phyloP scores from a whole-genome alignment of 2,888 invertebrate species.

The Lacanobia wlatinum region DNA sequence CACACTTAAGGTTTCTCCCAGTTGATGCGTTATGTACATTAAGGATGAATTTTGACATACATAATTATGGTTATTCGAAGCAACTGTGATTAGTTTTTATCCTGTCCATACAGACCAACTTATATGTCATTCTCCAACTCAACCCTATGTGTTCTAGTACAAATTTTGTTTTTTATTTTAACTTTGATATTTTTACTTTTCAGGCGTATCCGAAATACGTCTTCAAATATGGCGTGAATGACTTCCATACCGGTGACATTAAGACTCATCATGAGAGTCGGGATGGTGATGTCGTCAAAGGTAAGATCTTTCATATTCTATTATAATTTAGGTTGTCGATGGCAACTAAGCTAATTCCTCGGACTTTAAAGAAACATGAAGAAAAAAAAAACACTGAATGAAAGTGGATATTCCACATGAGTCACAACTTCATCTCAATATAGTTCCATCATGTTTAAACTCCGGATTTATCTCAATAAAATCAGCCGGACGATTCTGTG shows the following conservation, averaged over 20 bases:
- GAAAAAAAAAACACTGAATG: too few relatives aligned
- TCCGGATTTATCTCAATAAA: too few relatives aligned
- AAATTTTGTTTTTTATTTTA: background rate
- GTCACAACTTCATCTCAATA: too few relatives aligned
- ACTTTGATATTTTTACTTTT: constrained; percentile 57
- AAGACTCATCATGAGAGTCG: constrained; percentile 91
- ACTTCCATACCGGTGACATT: constrained; percentile 91
- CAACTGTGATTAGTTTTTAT: background rate
- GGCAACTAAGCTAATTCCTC: background rate
- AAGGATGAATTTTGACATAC: background rate
- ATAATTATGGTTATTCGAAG: background rate
- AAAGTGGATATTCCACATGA: too few relatives aligned
- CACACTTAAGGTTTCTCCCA: background rate
- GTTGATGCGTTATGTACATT: background rate
- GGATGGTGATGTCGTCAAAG: constrained; percentile 90
- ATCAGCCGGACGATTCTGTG: too few relatives aligned
- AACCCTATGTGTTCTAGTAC: too few relatives aligned
- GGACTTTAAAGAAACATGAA: too few relatives aligned
- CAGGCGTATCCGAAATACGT: constrained; percentile 92
- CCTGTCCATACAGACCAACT: background rate
- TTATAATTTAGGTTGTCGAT: background rate
- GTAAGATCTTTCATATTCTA: constrained; percentile 64
- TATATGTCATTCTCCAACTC: background rate
- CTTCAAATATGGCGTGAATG: constrained; percentile 91
- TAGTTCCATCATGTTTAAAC: too few relatives aligned